Conservation (phyloP, 1,140 invertebrate species). For the Drosophila nebulosa region DNA sequence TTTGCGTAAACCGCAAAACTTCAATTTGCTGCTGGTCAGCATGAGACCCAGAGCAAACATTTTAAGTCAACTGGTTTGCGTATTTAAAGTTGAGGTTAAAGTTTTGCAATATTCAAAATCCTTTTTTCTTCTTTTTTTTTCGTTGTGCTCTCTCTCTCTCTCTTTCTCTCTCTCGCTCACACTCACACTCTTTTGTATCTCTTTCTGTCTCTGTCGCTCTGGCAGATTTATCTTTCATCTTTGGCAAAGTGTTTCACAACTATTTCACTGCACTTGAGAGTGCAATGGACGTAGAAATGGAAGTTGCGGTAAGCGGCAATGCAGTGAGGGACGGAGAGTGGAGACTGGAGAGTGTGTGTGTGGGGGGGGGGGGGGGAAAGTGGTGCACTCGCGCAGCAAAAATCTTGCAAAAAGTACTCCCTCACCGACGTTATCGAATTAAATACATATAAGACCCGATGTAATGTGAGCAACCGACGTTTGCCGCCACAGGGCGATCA, state of each 20-base stretch:
- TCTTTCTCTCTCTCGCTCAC: neutral
- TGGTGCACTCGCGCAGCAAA: slow-evolving; percentile 53
- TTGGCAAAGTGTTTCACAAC: slow-evolving; percentile 78
- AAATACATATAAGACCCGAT: slow-evolving; percentile 62
- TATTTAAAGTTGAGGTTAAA: slow-evolving; percentile 10
- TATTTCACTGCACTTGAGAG: slow-evolving; percentile 75
- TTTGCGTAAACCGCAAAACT: slow-evolving; percentile 5
- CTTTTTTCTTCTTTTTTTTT: slow-evolving; percentile 4
- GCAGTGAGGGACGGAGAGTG: neutral
- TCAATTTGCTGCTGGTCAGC: slow-evolving; percentile 10
- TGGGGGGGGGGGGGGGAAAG: neutral
- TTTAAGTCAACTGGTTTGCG: neutral
- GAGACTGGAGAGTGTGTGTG: neutral
- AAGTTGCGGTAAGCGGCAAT: neutral
- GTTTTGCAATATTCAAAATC: slow-evolving; percentile 46
- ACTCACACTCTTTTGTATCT: slow-evolving; percentile 1
- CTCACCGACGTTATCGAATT: slow-evolving; percentile 65
- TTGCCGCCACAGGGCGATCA: slow-evolving; percentile 59
- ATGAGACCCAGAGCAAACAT: neutral
- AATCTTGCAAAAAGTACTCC: slow-evolving; percentile 56
- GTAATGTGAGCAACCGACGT: slow-evolving; percentile 43
- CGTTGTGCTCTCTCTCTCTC: no score
- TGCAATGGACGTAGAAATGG: slow-evolving; percentile 21
- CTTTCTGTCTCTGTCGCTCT: slow-evolving; percentile 13
- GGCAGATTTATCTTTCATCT: slow-evolving; percentile 74